Evolutionary conservation across 2,797 vertebrate genomes (phyloP), one percentile per base, ranked within the genome.

Genomic region (Gymnocypris eckloni): DNA sequence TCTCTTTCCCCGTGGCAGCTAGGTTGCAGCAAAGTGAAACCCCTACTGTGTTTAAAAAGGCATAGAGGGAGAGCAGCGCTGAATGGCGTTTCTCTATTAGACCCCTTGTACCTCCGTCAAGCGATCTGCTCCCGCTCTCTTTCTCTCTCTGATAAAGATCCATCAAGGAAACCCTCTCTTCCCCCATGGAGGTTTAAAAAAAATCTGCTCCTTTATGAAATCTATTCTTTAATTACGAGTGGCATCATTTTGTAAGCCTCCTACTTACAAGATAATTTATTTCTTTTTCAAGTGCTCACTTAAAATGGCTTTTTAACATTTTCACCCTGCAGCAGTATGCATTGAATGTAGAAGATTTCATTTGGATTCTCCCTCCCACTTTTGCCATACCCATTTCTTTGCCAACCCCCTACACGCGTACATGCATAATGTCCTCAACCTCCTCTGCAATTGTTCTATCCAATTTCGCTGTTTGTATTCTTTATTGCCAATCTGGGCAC

Each of bases 401-500:
- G 80, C 72, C 85, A 87, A 86, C 88, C 84, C 20, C 79, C 52
- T 70, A 41, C 61, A 82, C 61, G 52, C 72, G 43, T 56, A 64
- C 79, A 85, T 72, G 39, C 82, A 48, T 79, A 83, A 45, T 90
- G 50, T 70, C 79, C 66, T 81, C 48, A 56, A 54, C 89, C 81
- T 39, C 82, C 87, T 28, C 76, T 66, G 85, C 86, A 85, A 90
- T 86, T 70, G 52, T 8, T 90, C 94, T 91, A 91, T 91, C 88
- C 93, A 91, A 92, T 93, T 94, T 95, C 93, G 88, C 92, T 93
- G 79, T 90, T 91, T 89, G 76, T 80, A 93, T 90, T 92, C 92
- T 93, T 94, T 92, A 93, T 91, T 92, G 87, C 88, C 84, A 90
- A 87, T 92, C 90, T 84, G 89, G 87, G 87, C 86, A 89, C 92